Percentiles rank a stretch among this genome's conserved stretches.
Conservation (phyloP, 92 coral and sea anemone genomes). For the Scolanthus callimorphus region DNA sequence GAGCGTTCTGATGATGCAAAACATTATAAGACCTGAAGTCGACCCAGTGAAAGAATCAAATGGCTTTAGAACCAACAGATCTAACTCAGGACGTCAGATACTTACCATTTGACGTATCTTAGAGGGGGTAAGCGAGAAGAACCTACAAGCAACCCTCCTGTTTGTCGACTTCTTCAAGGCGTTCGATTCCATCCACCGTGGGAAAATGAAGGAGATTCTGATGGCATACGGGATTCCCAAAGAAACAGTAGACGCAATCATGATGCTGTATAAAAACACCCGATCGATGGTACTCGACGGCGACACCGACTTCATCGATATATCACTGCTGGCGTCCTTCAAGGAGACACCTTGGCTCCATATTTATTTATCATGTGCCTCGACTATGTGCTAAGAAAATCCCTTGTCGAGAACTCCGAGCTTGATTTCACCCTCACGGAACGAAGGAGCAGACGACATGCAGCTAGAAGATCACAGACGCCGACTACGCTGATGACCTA, state of each 20-base stretch:
- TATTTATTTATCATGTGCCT: conserved; percentile 22
- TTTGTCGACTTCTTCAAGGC: conserved; percentile 41
- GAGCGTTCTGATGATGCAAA: too few species aligned
- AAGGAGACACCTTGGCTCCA: too few species aligned
- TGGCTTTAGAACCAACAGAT: conserved; percentile 17
- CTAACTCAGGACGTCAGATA: conserved; percentile 10
- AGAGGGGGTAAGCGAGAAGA: conserved; percentile 20
- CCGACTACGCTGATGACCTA: conserved; percentile 40
- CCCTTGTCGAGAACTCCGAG: conserved; percentile 4
- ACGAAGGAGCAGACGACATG: conserved; percentile 7
- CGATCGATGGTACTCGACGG: conserved; percentile 12
- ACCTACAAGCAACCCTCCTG: conserved; percentile 7
- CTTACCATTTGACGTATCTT: conserved; percentile 21
- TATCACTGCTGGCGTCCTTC: too few species aligned
- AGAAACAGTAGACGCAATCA: conserved; percentile 7
- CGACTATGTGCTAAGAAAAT: conserved; percentile 20
- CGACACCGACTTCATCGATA: conserved; percentile 27
- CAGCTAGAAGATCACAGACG: conserved; percentile 35
- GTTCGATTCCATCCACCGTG: conserved; percentile 40
- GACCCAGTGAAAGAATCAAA: too few species aligned
- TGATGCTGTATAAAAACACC: conserved; percentile 12
- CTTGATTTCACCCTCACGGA: conserved; percentile 11
- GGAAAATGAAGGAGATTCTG: conserved; percentile 28
- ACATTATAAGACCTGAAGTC: too few species aligned
- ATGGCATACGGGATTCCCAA: conserved; percentile 31